Conservation (phyloP, 1,140 invertebrate species). For the Heterodera schachtii region DNA sequence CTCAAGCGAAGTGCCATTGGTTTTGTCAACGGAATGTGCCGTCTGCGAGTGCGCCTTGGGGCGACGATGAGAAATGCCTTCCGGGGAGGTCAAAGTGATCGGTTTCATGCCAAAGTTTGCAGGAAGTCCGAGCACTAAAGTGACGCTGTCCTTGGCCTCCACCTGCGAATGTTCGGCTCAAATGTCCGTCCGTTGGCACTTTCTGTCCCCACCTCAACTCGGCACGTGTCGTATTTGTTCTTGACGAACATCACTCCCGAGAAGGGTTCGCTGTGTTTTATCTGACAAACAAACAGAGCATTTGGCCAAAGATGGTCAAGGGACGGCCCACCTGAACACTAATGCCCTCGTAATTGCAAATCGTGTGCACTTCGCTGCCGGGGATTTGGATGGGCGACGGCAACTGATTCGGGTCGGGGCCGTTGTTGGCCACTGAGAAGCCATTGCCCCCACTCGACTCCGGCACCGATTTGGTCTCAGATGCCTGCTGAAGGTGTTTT, state of each 20-base stretch:
- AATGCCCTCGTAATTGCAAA: constrained; percentile 66
- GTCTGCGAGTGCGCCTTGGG: too few relatives aligned
- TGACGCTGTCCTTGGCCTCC: constrained; percentile 52
- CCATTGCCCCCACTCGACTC: not conserved
- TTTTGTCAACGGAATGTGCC: constrained; percentile 21
- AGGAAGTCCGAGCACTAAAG: constrained; percentile 60
- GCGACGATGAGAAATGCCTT: too few relatives aligned
- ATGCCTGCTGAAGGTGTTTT: not conserved
- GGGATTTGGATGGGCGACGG: constrained; percentile 54
- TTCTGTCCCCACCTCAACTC: constrained; percentile 54
- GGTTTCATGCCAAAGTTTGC: constrained; percentile 65
- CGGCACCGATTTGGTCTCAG: constrained; percentile 5
- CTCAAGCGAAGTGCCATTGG: not conserved
- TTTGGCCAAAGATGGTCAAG: constrained; percentile 3
- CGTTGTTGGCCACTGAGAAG: constrained; percentile 23
- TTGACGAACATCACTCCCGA: constrained; percentile 65
- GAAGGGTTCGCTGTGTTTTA: constrained; percentile 62
- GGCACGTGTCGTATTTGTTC: constrained; percentile 66
- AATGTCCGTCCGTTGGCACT: not conserved
- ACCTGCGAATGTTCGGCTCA: constrained; percentile 6
- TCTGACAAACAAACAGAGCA: constrained; percentile 22
- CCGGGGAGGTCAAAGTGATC: constrained; percentile 51
- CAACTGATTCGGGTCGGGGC: constrained; percentile 31
- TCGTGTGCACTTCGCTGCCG: constrained; percentile 55
- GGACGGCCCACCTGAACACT: constrained; percentile 50